Percentiles rank a stretch among this genome's conserved stretches.
Conservation (phyloP, 2,113 vertebrate genomes). For the Rhodinocichla rosea region DNA sequence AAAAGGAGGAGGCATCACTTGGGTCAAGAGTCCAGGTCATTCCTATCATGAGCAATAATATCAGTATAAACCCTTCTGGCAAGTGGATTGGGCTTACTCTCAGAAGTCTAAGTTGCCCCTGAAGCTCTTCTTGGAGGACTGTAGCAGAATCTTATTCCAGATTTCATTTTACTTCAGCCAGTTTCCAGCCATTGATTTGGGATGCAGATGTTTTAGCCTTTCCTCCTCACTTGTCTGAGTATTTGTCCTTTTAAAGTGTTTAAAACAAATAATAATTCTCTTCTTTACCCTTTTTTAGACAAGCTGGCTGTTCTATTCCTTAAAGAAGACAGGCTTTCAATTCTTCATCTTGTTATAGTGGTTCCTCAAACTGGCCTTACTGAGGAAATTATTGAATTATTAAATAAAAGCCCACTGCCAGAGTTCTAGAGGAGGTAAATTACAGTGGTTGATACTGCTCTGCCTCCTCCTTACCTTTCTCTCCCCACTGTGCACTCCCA, state of each 20-base stretch:
- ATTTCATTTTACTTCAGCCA: not conserved
- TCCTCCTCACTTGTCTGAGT: not conserved
- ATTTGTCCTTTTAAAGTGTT: not conserved
- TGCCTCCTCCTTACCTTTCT: not conserved
- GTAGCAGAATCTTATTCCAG: not conserved
- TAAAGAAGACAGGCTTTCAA: not conserved
- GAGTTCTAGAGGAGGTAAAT: not conserved
- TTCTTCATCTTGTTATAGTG: not conserved
- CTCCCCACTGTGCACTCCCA: not conserved
- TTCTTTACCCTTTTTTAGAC: not conserved
- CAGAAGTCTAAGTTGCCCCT: not conserved
- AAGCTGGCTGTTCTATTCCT: not conserved
- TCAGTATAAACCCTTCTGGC: not conserved
- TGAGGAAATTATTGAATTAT: not conserved
- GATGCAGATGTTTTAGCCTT: not conserved
- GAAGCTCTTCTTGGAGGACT: not conserved
- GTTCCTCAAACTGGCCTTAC: not conserved
- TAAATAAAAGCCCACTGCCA: not conserved
- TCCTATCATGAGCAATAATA: not conserved
- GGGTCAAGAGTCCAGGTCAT: not conserved
- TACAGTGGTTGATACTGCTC: not conserved
- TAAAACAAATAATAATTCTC: not conserved
- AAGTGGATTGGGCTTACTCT: not conserved
- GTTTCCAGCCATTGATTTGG: not conserved
- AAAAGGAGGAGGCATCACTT: not conserved